phyloP scores from a whole-genome alignment of 2,888 invertebrate genomes.

The Mimumesa dahlbomi region DNA sequence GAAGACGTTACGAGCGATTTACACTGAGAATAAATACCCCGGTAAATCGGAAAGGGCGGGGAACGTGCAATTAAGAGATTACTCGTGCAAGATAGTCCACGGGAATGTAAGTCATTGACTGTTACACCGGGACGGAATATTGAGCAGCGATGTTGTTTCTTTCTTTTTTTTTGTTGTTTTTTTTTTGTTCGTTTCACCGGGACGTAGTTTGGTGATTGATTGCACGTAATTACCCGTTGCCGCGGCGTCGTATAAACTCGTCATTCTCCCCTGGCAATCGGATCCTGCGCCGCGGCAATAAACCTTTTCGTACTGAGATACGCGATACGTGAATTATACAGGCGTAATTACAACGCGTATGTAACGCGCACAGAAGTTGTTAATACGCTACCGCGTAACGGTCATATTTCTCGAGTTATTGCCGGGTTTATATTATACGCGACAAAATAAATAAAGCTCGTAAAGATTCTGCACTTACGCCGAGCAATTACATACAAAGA shows the following conservation, averaged over 20 bases:
- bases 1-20: constrained; percentile 31
- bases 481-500: not conserved
- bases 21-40: constrained; percentile 35
- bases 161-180: too few relatives aligned
- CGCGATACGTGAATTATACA: constrained; percentile 53
- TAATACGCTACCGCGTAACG: constrained; percentile 45
- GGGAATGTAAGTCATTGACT: constrained; percentile 42
- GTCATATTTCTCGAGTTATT: constrained; percentile 36
- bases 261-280: constrained; percentile 20
- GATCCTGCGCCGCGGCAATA: constrained; percentile 21
- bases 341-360: constrained; percentile 25
- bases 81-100: constrained; percentile 20
- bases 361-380: constrained; percentile 19
- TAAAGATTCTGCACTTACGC: constrained; percentile 10
- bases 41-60: constrained; percentile 16
- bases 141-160: not conserved
- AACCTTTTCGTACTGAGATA: constrained; percentile 34
- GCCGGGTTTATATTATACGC: constrained; percentile 4
- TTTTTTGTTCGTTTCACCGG: too few relatives aligned
- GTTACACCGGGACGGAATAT: constrained; percentile 15
- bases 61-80: constrained; percentile 49
- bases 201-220: constrained; percentile 44
- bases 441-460: constrained; percentile 17
- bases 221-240: constrained; percentile 46
- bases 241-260: constrained; percentile 15